These are phyloP conservation scores for Oligia strigilis DNA, from an alignment of 2,888 invertebrate species.

Conservation along the genomic window DNA sequence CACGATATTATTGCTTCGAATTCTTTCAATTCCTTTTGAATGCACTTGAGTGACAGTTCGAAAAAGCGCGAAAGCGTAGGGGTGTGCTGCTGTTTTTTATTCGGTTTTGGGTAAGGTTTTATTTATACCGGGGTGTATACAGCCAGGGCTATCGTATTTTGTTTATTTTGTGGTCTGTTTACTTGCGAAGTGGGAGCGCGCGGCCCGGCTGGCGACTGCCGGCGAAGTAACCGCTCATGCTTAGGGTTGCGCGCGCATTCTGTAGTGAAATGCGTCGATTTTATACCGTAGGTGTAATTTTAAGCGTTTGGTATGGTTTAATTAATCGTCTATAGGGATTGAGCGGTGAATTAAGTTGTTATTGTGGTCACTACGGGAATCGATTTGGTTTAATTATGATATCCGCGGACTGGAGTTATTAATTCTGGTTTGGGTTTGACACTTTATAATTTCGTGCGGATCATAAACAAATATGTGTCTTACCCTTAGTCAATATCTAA, in stretches of 20 bases:
- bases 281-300: constrained; percentile 88
- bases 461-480: not conserved
- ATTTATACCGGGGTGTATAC: constrained; percentile 74
- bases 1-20: constrained; percentile 85
- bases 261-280: constrained; percentile 80
- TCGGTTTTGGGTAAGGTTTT: constrained; percentile 64
- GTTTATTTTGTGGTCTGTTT: constrained; percentile 84
- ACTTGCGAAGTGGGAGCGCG: constrained; percentile 83
- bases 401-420: constrained; percentile 28
- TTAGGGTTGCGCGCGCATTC: constrained; percentile 85
- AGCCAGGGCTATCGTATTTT: constrained; percentile 88
- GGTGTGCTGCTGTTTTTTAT: constrained; percentile 67
- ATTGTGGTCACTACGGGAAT: constrained; percentile 59
- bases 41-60: constrained; percentile 76
- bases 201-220: constrained; percentile 89
- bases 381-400: constrained; percentile 47
- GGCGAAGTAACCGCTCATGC: constrained; percentile 83
- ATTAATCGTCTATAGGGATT: constrained; percentile 77
- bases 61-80: constrained; percentile 79
- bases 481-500: not conserved
- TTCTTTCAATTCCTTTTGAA: constrained; percentile 78
- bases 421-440: constrained; percentile 26
- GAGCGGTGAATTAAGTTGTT: constrained; percentile 64
- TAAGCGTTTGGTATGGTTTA: constrained; percentile 76
- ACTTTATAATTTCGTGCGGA: not conserved